Evolutionary conservation across 1,140 invertebrate species (phyloP).

Genomic region (Musca vetustissima): DNA sequence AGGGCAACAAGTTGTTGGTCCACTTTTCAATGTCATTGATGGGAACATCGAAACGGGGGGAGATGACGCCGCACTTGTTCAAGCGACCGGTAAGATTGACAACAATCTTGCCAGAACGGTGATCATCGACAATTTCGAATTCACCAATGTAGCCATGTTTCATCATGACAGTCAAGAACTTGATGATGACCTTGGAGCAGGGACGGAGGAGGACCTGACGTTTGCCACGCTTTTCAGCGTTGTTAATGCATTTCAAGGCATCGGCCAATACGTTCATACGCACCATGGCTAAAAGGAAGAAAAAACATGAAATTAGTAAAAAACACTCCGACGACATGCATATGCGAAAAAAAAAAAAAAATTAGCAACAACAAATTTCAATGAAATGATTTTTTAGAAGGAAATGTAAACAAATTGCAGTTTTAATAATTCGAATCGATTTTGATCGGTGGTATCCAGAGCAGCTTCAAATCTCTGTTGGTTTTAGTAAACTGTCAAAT

Average conservation of each 20-base stretch:
- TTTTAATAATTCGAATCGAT: not conserved
- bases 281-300: constrained; percentile 83
- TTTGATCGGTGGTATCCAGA: too few relatives aligned
- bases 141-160: constrained; percentile 99
- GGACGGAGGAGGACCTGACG: constrained; percentile 97
- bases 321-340: not conserved
- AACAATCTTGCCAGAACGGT: constrained; percentile 97
- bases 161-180: constrained; percentile 99
- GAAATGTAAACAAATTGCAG: constrained; percentile 18
- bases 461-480: too few relatives aligned
- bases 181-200: constrained; percentile 98
- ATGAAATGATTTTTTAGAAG: too few relatives aligned
- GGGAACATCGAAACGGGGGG: constrained; percentile 93
- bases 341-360: not conserved
- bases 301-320: constrained; percentile 13
- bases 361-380: constrained; percentile 1
- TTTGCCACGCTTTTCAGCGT: constrained; percentile 98
- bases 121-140: constrained; percentile 99
- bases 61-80: constrained; percentile 96
- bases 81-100: constrained; percentile 97
- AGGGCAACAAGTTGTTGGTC: constrained; percentile 96
- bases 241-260: constrained; percentile 97
- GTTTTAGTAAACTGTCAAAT: too few relatives aligned
- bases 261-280: constrained; percentile 99
- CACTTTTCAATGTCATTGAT: constrained; percentile 97